A percentile compares a stretch with the other conserved stretches of the same genome.
These are phyloP conservation scores for Ericerus pela DNA, from an alignment of 1,140 invertebrate genomes.

Conservation along the genomic window DNA sequence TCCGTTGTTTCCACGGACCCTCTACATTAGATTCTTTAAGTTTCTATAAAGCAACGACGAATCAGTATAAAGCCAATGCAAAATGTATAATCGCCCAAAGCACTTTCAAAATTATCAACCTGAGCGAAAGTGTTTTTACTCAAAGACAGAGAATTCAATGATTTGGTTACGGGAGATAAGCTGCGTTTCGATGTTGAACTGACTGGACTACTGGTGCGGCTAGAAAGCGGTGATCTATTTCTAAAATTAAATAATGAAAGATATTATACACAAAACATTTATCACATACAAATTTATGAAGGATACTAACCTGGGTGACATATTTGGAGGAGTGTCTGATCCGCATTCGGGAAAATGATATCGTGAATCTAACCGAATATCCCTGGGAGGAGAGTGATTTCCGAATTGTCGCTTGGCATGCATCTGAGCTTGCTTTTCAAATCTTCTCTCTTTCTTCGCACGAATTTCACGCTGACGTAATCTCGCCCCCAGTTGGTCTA, in stretches of 20 bases:
- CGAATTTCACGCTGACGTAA: neutral
- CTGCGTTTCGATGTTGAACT: neutral
- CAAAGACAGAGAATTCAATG: neutral
- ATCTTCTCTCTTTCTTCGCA: neutral
- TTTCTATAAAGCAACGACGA: neutral
- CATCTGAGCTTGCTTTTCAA: neutral
- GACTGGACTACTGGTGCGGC: neutral
- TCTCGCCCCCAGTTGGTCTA: neutral
- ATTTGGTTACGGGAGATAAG: neutral
- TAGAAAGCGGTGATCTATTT: neutral
- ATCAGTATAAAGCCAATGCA: neutral
- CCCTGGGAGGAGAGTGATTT: neutral
- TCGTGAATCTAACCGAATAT: neutral
- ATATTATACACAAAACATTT: neutral
- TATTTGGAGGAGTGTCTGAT: neutral
- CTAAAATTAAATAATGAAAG: neutral
- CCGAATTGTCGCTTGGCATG: neutral
- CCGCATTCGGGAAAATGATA: conserved; percentile 6
- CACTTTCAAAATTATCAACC: neutral
- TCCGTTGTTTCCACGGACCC: neutral
- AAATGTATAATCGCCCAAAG: neutral
- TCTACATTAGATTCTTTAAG: neutral
- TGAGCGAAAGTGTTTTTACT: neutral
- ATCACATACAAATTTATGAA: neutral
- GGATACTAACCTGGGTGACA: neutral